These are phyloP conservation scores for Paralichthys olivaceus DNA, from an alignment of 2,113 vertebrate species.

Conservation along the genomic window DNA sequence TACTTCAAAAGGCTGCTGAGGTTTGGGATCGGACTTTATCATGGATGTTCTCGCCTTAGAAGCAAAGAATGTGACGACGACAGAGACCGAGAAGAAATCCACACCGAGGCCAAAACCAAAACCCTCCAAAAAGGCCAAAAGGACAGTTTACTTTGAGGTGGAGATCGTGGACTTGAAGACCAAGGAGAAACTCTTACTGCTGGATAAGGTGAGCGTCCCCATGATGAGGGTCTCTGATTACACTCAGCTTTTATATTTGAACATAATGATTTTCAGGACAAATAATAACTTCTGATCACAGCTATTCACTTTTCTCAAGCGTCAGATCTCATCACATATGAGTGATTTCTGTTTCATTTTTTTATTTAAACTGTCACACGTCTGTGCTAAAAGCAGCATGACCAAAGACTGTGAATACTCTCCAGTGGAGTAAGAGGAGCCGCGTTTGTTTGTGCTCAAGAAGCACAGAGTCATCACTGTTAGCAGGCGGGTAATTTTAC, in stretches of 20 bases:
- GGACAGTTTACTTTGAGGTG: slow-evolving; percentile 95
- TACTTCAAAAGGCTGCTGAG: slow-evolving; percentile 38
- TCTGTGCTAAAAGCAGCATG: slow-evolving; percentile 27
- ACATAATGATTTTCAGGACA: slow-evolving; percentile 20
- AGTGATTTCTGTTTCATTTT: background rate
- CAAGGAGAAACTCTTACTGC: slow-evolving; percentile 90
- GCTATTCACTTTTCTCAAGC: background rate
- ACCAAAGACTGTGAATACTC: slow-evolving; percentile 2
- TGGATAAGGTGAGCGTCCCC: slow-evolving; percentile 88
- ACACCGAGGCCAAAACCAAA: slow-evolving; percentile 77
- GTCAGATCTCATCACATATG: no score
- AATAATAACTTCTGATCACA: background rate
- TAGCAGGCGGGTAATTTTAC: slow-evolving; percentile 30
- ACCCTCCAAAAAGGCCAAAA: slow-evolving; percentile 86
- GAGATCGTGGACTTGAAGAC: slow-evolving; percentile 92
- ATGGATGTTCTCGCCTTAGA: slow-evolving; percentile 85
- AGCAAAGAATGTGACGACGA: slow-evolving; percentile 71
- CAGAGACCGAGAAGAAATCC: slow-evolving; percentile 59
- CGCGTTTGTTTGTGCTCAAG: slow-evolving; percentile 32
- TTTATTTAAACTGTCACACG: background rate
- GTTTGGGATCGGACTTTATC: slow-evolving; percentile 57
- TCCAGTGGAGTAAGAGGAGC: slow-evolving; percentile 27
- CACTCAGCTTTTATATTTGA: slow-evolving; percentile 19
- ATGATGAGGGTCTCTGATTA: slow-evolving; percentile 14
- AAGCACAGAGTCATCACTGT: slow-evolving; percentile 25